Conservation (phyloP, 1,140 invertebrate species). For the Triops longicaudatus region DNA sequence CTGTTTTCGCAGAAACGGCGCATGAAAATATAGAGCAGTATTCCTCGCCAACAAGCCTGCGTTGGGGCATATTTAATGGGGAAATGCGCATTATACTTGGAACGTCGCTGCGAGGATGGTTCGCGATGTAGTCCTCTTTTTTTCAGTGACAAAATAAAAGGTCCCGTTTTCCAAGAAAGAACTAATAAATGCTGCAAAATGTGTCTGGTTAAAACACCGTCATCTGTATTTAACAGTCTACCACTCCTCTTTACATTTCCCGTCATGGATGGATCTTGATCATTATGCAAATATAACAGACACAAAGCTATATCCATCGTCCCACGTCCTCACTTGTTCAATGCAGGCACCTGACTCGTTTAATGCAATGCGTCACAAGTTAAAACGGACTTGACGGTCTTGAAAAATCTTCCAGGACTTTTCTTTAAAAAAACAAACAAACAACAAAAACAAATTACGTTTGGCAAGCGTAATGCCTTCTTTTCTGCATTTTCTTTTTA, state of each 20-base stretch:
- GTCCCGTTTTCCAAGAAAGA: background rate
- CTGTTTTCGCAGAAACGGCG: no score
- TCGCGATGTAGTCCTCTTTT: no score
- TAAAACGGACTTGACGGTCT: background rate
- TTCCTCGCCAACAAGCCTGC: no score
- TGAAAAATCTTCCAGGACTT: background rate
- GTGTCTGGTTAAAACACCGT: background rate
- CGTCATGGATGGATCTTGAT: background rate
- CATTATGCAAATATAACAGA: slow-evolving; percentile 9
- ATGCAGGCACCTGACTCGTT: slow-evolving; percentile 8
- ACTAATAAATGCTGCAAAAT: background rate
- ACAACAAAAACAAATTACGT: background rate
- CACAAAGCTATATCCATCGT: background rate
- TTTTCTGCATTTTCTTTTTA: background rate
- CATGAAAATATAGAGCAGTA: no score
- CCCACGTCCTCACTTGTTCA: background rate
- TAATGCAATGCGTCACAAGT: slow-evolving; percentile 3
- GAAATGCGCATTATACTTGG: no score
- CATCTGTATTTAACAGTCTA: slow-evolving; percentile 8
- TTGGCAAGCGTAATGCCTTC: slow-evolving; percentile 10
- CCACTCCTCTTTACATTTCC: background rate
- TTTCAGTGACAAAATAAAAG: no score
- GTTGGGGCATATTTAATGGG: no score
- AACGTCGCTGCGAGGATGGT: no score
- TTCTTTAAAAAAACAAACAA: no score